phyloP scores from a whole-genome alignment of 2,797 vertebrate genomes.

The Geotrypetes seraphini region DNA sequence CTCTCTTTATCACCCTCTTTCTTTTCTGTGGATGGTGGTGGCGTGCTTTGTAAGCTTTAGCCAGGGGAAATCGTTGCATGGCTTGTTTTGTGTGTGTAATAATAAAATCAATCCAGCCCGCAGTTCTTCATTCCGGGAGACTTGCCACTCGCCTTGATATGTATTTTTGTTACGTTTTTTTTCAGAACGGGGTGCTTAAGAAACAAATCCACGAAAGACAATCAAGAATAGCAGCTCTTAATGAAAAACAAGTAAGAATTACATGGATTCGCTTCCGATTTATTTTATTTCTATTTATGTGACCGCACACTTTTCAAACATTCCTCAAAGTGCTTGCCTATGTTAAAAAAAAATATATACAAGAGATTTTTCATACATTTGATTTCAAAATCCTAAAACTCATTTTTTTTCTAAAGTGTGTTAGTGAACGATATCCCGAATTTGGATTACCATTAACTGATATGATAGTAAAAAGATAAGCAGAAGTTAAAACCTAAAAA shows the following conservation, averaged over 20 bases:
- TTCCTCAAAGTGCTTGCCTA: conserved; percentile 37
- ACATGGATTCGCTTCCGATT: conserved; percentile 5
- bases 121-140: conserved; percentile 35
- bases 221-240: conserved; percentile 64
- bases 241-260: conserved; percentile 72
- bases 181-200: conserved; percentile 70
- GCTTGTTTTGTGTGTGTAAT: conserved; percentile 29
- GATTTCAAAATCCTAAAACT: too few species aligned
- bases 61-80: conserved; percentile 24
- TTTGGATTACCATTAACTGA: too few species aligned
- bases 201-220: conserved; percentile 70
- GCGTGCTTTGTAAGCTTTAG: conserved; percentile 35
- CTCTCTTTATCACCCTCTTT: not conserved
- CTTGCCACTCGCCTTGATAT: conserved; percentile 35
- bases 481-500: too few species aligned
- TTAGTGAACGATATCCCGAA: too few species aligned
- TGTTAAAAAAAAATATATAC: conserved; percentile 25
- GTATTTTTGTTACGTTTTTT: conserved; percentile 48
- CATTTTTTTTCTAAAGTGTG: too few species aligned
- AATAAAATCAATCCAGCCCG: conserved; percentile 21
- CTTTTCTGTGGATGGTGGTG: conserved; percentile 19
- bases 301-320: conserved; percentile 41
- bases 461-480: conserved; percentile 19
- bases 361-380: too few species aligned
- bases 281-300: conserved; percentile 10